These are phyloP conservation scores for Nemopilema nomurai DNA, from an alignment of 30 jellyfish, hydroid and myxozoan genomes.

Conservation along the genomic window DNA sequence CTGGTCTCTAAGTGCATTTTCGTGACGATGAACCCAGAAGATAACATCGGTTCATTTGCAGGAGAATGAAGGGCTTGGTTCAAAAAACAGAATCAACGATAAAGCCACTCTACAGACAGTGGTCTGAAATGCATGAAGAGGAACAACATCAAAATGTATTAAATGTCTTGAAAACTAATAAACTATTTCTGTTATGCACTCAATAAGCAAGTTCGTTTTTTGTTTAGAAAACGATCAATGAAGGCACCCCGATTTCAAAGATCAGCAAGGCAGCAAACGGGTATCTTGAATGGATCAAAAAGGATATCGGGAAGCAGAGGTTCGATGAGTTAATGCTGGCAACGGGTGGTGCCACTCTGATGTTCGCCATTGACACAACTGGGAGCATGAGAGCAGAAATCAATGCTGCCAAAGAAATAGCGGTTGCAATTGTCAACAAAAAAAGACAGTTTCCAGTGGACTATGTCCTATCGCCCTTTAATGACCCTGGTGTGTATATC, in stretches of 20 bases:
- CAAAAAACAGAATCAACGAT: too few species aligned
- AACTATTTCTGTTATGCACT: too few species aligned
- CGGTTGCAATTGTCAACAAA: constrained; percentile 56
- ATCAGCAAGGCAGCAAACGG: constrained; percentile 64
- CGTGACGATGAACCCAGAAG: too few species aligned
- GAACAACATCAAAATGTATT: too few species aligned
- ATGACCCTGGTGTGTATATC: too few species aligned
- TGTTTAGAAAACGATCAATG: constrained; percentile 49
- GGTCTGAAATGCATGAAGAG: too few species aligned
- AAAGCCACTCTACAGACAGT: too few species aligned
- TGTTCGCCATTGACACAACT: constrained; percentile 80
- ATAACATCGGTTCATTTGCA: too few species aligned
- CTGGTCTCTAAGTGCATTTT: too few species aligned
- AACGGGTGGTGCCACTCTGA: constrained; percentile 72
- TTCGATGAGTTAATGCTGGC: constrained; percentile 53
- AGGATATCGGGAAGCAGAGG: constrained; percentile 52
- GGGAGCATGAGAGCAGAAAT: constrained; percentile 74
- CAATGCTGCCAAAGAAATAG: constrained; percentile 71
- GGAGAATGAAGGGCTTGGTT: too few species aligned
- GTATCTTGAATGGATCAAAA: constrained; percentile 38
- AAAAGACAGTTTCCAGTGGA: constrained; percentile 75
- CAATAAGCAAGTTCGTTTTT: too few species aligned
- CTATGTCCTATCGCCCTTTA: constrained; percentile 75
- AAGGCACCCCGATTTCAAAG: constrained; percentile 58
- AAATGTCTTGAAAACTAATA: too few species aligned